Evolutionary conservation across 2,797 vertebrate genomes (phyloP).

Genomic region (Ctenosaura bakeri): DNA sequence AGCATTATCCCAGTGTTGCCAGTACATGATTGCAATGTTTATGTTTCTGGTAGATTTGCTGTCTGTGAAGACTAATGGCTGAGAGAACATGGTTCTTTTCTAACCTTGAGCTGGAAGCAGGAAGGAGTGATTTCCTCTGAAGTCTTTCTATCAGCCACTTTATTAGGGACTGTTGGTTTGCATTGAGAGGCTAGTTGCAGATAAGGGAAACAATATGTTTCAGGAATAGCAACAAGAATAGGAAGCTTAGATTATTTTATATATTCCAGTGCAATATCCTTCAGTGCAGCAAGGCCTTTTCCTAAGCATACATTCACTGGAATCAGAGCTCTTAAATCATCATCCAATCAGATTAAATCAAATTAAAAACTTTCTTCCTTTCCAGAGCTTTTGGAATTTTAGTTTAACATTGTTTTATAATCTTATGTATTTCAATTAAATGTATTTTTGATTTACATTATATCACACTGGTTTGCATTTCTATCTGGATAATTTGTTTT

Average conservation of each 20-base stretch:
- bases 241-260: slow-evolving; percentile 53
- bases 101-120: slow-evolving; percentile 28
- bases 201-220: slow-evolving; percentile 66
- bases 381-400: too few relatives aligned
- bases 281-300: neutral
- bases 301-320: neutral
- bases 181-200: slow-evolving; percentile 50
- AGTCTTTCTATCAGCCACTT: slow-evolving; percentile 23
- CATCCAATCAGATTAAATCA: too few relatives aligned
- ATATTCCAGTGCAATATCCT: slow-evolving; percentile 55
- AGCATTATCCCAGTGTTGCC: slow-evolving; percentile 43
- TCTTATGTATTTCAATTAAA: too few relatives aligned
- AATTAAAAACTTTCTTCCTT: too few relatives aligned
- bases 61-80: slow-evolving; percentile 38
- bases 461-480: too few relatives aligned
- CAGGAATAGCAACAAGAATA: slow-evolving; percentile 63
- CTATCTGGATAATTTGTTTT: too few relatives aligned
- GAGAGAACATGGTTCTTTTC: slow-evolving; percentile 9
- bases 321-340: neutral
- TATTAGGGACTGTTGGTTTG: slow-evolving; percentile 14
- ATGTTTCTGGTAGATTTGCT: slow-evolving; percentile 20
- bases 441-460: too few relatives aligned
- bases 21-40: slow-evolving; percentile 42
- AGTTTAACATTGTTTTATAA: too few relatives aligned
- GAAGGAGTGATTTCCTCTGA: fast-evolving